These are phyloP conservation scores for Rhamphomyia laevipes DNA, from an alignment of 2,888 invertebrate species.

Conservation along the genomic window DNA sequence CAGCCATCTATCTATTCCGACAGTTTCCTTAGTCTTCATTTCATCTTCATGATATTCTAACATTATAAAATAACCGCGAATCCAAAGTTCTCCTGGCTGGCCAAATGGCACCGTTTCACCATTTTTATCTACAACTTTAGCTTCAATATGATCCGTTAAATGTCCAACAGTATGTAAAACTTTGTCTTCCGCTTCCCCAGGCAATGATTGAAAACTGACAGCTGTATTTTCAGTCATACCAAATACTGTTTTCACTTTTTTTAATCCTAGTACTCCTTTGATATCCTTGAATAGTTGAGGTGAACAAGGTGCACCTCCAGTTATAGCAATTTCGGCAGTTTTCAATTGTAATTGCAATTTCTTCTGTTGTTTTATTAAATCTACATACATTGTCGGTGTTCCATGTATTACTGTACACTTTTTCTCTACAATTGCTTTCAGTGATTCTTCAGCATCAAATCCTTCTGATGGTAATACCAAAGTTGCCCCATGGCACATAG, in stretches of 20 bases:
- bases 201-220: constrained; percentile 38
- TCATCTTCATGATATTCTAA: constrained; percentile 58
- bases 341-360: constrained; percentile 37
- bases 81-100: constrained; percentile 54
- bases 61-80: constrained; percentile 56
- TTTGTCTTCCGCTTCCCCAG: constrained; percentile 33
- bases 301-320: constrained; percentile 59
- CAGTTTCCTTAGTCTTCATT: constrained; percentile 50
- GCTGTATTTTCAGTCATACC: constrained; percentile 45
- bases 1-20: constrained; percentile 54
- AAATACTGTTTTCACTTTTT: constrained; percentile 40
- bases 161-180: constrained; percentile 40
- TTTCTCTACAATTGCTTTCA: constrained; percentile 51
- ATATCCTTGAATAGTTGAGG: constrained; percentile 42
- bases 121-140: constrained; percentile 43
- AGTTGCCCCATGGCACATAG: constrained; percentile 45
- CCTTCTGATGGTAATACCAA: constrained; percentile 43
- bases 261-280: constrained; percentile 33
- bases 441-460: constrained; percentile 46
- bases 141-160: constrained; percentile 42
- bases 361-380: constrained; percentile 45
- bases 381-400: constrained; percentile 76
- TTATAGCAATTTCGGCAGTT: constrained; percentile 42
- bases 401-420: constrained; percentile 58
- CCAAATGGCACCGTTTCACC: constrained; percentile 50